Base-by-base conservation (phyloP, 1,140 invertebrate species). In the Pantala flavescens region DNA sequence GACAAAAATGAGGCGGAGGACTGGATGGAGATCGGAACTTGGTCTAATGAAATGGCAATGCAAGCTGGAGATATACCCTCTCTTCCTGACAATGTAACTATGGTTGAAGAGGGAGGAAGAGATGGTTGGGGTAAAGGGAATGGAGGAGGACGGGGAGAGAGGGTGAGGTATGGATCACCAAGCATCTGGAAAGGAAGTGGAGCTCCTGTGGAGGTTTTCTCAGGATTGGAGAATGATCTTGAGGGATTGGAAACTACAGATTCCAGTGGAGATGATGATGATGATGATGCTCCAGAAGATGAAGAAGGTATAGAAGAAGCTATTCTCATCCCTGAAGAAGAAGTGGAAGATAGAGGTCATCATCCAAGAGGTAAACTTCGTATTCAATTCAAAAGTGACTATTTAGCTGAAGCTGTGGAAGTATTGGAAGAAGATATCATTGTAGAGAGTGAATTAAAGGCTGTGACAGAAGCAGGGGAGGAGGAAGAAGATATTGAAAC, bases 21-120 rank as follows among this genome's bases (percentile, higher is more conserved):
- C 43, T 79, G 79, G 78, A 86, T 93, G 78, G 92, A 94, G 82
- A 94, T 96, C 74, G 93, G 93, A n/a, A 95, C 90, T 0, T 96
- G 93, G 93, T 92, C 90, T 0, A 96, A 95, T 81, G 92, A 95
- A 23, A 94, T 95, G 93, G 90, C 91, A 0, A 73, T 81, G 78
- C 24, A 79, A 84, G 79, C 79, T 23, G 73, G 76, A 11, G 81
- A 79, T 28, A 75, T 83, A 10, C 82, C 84, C 23, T 79, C 80
- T 71, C 73, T 84, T 55, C 75, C 76, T 16, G 77, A 78, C 28
- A 78, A 74, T 71, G 75, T 75, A n/a, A 71, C 71, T 72, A 72
- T 55, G 36, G 70, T 76, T 70, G 76, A 78, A 21, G 76, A 77
- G 28, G 76, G 76, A 63, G 75, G 78, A 14, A 74, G 77, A 12